Base-by-base conservation (phyloP, 2,888 invertebrate species). In the Drosophila prostipennis region DNA sequence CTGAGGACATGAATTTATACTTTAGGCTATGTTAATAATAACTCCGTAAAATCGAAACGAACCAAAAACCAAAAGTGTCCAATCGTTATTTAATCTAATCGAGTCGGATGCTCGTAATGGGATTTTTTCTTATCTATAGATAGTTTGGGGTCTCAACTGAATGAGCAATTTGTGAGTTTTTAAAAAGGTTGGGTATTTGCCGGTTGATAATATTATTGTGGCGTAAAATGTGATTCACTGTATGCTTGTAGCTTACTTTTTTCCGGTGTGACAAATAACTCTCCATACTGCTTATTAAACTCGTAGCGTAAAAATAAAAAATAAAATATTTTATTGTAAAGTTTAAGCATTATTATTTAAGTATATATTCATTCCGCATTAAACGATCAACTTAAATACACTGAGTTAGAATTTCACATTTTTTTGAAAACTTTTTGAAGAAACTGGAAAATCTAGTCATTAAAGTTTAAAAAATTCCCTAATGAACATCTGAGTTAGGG, bases 71-170 rank as follows among this genome's bases (percentile, higher is more conserved):
- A 36, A 46, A 60, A 19, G 54, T 14, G 53, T 39, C 29, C 19
- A 51, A 39, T 58, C 40, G 10, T 23, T 29, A 16, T 61, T 46
- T 74, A 81, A 81, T 85, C 82, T 80, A 69, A 82, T 85, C 85
- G 36, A 11, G 4, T 16, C 11, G 14, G 16, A 46, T 67, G 51
- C 46, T 7, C 54, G 53, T 67, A 59, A 48, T 57, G 72, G 74
- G 74, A 56, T 67, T 73, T 58, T 59, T 67, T 37, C 39, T 77
- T 82, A 85, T 82, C 82, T 57, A 49, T 48, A 34, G 64, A 57
- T 56, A 61, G 59, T 60, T 55, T 19, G 45, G 45, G 19, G 16
- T 5, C 39, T 34, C 39, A 56, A 63, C 58, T 63, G 23, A 34
- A 52, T 49, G 54, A 52, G 60, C 68, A 37, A 23, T 71, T 72